phyloP scores from a whole-genome alignment of 1,140 invertebrate genomes.

The Bombus haemorrhoidalis region DNA sequence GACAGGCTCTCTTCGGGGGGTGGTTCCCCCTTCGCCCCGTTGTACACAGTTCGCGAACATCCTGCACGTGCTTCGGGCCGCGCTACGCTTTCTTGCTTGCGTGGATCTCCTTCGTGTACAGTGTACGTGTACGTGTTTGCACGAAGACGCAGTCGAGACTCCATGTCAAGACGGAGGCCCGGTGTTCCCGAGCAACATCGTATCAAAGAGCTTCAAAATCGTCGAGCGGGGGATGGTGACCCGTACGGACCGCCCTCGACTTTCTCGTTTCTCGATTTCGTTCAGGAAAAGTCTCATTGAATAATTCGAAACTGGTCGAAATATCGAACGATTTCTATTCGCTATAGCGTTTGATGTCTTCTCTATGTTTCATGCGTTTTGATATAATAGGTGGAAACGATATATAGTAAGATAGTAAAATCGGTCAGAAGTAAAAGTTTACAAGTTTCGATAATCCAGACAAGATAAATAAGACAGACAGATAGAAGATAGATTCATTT shows the following conservation, averaged over 20 bases:
- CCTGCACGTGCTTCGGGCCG: slow-evolving; percentile 55
- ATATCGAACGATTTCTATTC: background rate
- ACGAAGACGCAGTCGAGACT: slow-evolving; percentile 37
- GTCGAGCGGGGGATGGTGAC: slow-evolving; percentile 36
- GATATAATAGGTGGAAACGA: background rate
- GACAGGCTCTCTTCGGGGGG: slow-evolving; percentile 73
- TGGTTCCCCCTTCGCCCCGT: slow-evolving; percentile 48
- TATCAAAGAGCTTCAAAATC: slow-evolving; percentile 69
- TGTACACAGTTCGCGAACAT: slow-evolving; percentile 59
- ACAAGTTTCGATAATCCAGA: too few relatives aligned
- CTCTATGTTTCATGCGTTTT: background rate
- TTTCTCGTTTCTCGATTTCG: slow-evolving; percentile 45
- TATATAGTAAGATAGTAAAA: too few relatives aligned
- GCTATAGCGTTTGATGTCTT: background rate
- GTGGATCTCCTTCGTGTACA: slow-evolving; percentile 32
- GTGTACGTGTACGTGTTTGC: slow-evolving; percentile 20
- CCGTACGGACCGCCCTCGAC: slow-evolving; percentile 41
- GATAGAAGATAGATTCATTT: too few relatives aligned
- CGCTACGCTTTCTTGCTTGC: slow-evolving; percentile 27
- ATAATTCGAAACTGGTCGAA: slow-evolving; percentile 22
- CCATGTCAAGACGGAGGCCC: slow-evolving; percentile 35
- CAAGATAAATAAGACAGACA: too few relatives aligned
- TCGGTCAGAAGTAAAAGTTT: too few relatives aligned
- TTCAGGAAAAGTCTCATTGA: slow-evolving; percentile 3
- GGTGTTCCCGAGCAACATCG: slow-evolving; percentile 47